These are phyloP conservation scores for Lasius fuliginosus DNA, from an alignment of 2,888 invertebrate genomes.

Conservation along the genomic window DNA sequence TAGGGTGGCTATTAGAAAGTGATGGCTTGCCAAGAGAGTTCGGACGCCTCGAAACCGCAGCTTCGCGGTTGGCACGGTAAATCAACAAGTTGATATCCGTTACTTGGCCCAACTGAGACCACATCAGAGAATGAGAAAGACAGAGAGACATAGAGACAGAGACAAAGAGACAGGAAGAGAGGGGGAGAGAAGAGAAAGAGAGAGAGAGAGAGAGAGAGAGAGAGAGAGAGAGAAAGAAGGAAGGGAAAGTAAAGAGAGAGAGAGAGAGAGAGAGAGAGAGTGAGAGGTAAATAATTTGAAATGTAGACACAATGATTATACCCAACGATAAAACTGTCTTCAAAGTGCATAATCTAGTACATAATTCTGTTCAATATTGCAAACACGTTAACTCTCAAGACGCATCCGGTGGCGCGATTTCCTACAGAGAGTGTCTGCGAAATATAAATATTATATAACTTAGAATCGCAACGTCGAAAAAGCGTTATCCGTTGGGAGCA, in stretches of 20 bases:
- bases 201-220: constrained; percentile 32
- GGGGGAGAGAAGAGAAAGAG: not conserved
- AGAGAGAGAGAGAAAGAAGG: not conserved
- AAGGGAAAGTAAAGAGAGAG: not conserved
- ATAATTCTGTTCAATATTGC: constrained; percentile 45
- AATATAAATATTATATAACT: constrained; percentile 68
- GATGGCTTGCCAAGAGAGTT: constrained; percentile 74
- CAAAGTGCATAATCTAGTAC: constrained; percentile 46
- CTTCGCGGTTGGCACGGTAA: constrained; percentile 81
- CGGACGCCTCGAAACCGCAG: constrained; percentile 78
- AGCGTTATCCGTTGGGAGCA: constrained; percentile 48
- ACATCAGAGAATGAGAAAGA: constrained; percentile 57
- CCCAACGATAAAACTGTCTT: constrained; percentile 30
- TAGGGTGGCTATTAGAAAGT: constrained; percentile 76
- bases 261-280: not conserved
- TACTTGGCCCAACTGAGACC: constrained; percentile 70
- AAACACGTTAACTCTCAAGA: constrained; percentile 46
- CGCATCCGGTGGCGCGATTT: constrained; percentile 30
- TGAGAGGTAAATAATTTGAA: not conserved
- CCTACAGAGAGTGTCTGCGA: constrained; percentile 37
- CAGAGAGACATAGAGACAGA: not conserved
- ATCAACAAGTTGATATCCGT: constrained; percentile 85
- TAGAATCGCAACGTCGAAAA: constrained; percentile 44
- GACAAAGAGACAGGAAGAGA: not conserved
- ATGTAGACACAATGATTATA: constrained; percentile 58